Conservation (phyloP, 2,797 vertebrate genomes). For the Falco novaeseelandiae region DNA sequence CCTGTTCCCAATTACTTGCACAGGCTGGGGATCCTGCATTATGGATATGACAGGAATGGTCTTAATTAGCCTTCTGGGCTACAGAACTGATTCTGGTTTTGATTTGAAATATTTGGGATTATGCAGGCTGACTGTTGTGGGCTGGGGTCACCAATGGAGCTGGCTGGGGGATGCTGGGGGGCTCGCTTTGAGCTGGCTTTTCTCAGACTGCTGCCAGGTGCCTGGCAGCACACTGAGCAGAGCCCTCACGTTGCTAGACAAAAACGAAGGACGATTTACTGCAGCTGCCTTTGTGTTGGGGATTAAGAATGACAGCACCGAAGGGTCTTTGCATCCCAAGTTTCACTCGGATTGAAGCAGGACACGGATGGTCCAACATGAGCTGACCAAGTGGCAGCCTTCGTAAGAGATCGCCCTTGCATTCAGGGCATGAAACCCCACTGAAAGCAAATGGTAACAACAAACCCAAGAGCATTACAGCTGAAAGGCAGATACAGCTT, state of each 20-base stretch:
- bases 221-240: background rate
- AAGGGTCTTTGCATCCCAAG: background rate
- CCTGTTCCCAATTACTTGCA: slow-evolving; percentile 23
- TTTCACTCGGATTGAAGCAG: background rate
- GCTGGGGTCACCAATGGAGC: background rate
- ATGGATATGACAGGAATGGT: slow-evolving; percentile 32
- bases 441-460: background rate
- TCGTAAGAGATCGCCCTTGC: background rate
- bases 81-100: slow-evolving; percentile 24
- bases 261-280: background rate
- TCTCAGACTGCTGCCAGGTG: background rate
- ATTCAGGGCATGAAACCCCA: background rate
- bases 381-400: background rate
- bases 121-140: slow-evolving; percentile 5
- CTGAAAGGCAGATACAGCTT: background rate
- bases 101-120: slow-evolving; percentile 35
- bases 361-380: rapidly evolving
- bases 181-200: background rate
- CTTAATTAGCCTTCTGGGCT: slow-evolving; percentile 53
- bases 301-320: background rate
- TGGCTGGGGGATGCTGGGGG: background rate
- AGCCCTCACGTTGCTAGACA: background rate
- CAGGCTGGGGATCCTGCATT: background rate
- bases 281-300: background rate
- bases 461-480: background rate